Evolutionary conservation across 2,113 vertebrate genomes (phyloP).

Genomic region (Phycodurus eques): DNA sequence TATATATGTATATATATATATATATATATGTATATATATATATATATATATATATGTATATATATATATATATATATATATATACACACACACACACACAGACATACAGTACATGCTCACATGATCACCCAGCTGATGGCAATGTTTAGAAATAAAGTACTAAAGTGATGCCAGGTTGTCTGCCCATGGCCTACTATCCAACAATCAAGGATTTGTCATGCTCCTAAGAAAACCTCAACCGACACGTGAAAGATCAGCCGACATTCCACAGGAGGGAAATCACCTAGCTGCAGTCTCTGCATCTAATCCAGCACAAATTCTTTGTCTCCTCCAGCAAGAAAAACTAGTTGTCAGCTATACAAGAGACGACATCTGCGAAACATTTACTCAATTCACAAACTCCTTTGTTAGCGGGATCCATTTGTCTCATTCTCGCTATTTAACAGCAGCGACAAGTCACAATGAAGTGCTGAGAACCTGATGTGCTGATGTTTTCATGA

Average conservation of each 20-base stretch:
- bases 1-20: too few species aligned
- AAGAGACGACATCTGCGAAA: constrained; percentile 28
- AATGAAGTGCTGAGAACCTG: not conserved
- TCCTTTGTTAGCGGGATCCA: constrained; percentile 10
- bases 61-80: too few species aligned
- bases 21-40: too few species aligned
- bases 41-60: too few species aligned
- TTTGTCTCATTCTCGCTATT: not conserved
- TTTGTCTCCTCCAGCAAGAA: constrained; percentile 19
- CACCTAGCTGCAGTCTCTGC: constrained; percentile 29
- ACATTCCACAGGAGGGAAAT: constrained; percentile 53
- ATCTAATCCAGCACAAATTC: constrained; percentile 30
- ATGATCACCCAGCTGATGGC: constrained; percentile 23
- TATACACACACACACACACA: too few species aligned
- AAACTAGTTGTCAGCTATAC: constrained; percentile 15
- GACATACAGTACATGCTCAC: too few species aligned
- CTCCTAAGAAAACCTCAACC: constrained; percentile 22
- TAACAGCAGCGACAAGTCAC: constrained; percentile 2
- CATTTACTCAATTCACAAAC: constrained; percentile 9
- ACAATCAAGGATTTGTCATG: constrained; percentile 35
- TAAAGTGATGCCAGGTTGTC: constrained; percentile 7
- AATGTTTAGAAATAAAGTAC: constrained; percentile 42
- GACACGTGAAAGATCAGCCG: constrained; percentile 29
- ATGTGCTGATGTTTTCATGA: constrained; percentile 1
- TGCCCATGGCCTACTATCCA: constrained; percentile 29